Base-by-base conservation (phyloP, 2,888 invertebrate species). In the Dryobotodes eremita region DNA sequence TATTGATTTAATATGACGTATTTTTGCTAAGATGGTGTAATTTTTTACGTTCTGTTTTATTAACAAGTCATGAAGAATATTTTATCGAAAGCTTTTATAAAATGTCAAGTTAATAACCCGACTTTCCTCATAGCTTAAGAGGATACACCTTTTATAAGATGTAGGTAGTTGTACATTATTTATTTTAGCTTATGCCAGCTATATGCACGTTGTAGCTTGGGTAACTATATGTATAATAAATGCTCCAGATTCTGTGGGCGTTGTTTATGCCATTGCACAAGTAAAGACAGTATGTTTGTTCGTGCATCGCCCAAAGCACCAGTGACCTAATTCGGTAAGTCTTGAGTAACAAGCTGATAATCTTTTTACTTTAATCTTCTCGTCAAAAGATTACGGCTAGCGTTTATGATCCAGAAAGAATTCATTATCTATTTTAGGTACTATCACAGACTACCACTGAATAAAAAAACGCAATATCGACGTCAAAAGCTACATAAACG, bases 261-360 rank as follows among this genome's bases (percentile, higher is more conserved):
- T 62, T 85, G 85, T 85, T 79, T 82, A 85, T 57, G 17, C 55
- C 46, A 62, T 82, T 82, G 71, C 71, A 76, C 61, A 79, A 85
- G 80, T 62, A 61, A 79, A 72, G 76, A 74, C 55, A 71, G 71
- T 62, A 6, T 74, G 66, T 77, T 84, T 73, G 70, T 68, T 55
- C 77, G 75, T 59, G 71, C 71, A 76, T 72, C 75, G 61, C 8
- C 73, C 53, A 36, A 71, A 73, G 75, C 61, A 70, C 62, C 72
- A 55, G 20, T 78, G 85, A 82, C 84, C 85, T 65, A 85, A 65
- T 82, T 85, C 53, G 11, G 2, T 31, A 20, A 71, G 42, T 70
- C 71, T 72, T 81, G 70, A 57, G 77, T 55, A 73, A 76, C 69
- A 64, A 74, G 36, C 50, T 57, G 78, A 68, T 85, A 65, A 85